These are phyloP conservation scores for Psittacula echo DNA, from an alignment of 2,797 vertebrate species.

Conservation along the genomic window DNA sequence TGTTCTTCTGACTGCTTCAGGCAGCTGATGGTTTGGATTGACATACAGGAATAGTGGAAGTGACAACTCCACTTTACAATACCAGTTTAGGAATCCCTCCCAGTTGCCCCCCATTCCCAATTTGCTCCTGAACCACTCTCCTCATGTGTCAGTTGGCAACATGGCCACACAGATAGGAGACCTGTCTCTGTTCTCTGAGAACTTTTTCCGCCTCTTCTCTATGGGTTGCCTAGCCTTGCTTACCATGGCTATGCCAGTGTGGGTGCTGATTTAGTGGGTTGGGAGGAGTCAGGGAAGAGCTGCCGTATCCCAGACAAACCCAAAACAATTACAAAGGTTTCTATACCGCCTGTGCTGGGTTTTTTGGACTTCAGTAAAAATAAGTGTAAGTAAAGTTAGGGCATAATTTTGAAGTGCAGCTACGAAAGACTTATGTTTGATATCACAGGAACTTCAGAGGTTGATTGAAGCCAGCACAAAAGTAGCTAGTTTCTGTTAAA, in stretches of 20 bases:
- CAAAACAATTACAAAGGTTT: background rate
- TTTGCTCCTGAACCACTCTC: background rate
- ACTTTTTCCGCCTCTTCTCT: background rate
- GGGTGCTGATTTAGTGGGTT: background rate
- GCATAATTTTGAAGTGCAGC: background rate
- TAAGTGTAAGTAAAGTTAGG: background rate
- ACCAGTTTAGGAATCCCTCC: background rate
- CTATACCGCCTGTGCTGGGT: background rate
- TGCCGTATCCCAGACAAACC: background rate
- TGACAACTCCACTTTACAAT: background rate
- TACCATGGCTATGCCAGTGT: accelerated
- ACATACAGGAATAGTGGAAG: background rate
- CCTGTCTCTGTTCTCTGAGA: background rate
- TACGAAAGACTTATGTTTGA: background rate
- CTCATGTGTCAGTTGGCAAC: background rate
- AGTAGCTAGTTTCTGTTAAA: background rate
- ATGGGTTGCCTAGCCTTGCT: background rate
- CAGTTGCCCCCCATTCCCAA: background rate
- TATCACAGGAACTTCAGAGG: background rate
- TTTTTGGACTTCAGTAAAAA: background rate
- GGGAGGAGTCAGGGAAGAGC: background rate
- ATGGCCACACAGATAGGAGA: background rate
- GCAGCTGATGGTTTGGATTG: background rate
- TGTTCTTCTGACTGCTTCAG: background rate
- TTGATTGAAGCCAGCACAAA: background rate